Conservation (phyloP, 2,113 vertebrate species). For the Albula glossodonta region DNA sequence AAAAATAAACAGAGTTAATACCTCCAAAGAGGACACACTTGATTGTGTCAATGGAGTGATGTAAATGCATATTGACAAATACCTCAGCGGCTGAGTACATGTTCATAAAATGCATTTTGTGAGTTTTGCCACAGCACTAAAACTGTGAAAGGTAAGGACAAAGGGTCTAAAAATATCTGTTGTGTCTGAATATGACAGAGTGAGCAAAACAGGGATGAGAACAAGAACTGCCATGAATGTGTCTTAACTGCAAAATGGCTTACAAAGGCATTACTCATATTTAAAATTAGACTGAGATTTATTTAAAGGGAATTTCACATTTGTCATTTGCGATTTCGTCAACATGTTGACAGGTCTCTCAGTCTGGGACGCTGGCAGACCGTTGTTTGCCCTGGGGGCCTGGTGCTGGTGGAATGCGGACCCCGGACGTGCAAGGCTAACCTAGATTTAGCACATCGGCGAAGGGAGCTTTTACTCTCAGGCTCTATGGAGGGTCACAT, state of each 20-base stretch:
- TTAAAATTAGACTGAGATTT: not conserved
- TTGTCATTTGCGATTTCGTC: not conserved
- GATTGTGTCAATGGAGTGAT: not conserved
- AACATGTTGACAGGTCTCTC: not conserved
- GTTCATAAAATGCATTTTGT: not conserved
- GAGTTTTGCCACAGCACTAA: not conserved
- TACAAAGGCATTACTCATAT: not conserved
- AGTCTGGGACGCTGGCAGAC: not conserved
- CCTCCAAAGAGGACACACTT: constrained; percentile 27
- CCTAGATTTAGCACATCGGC: not conserved
- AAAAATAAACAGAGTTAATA: constrained; percentile 22
- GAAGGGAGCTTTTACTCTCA: no score
- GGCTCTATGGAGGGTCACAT: no score
- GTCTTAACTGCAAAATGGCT: not conserved
- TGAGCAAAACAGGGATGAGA: not conserved
- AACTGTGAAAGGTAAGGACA: not conserved
- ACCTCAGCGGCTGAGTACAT: constrained; percentile 8
- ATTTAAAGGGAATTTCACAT: not conserved
- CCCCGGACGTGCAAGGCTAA: not conserved
- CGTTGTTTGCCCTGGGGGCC: not conserved
- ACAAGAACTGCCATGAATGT: not conserved
- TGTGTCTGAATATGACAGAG: not conserved
- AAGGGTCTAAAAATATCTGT: not conserved
- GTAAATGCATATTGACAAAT: constrained; percentile 10
- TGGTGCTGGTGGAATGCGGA: not conserved